These are phyloP conservation scores for Panulirus ornatus DNA, from an alignment of 1,140 invertebrate species.

Conservation along the genomic window DNA sequence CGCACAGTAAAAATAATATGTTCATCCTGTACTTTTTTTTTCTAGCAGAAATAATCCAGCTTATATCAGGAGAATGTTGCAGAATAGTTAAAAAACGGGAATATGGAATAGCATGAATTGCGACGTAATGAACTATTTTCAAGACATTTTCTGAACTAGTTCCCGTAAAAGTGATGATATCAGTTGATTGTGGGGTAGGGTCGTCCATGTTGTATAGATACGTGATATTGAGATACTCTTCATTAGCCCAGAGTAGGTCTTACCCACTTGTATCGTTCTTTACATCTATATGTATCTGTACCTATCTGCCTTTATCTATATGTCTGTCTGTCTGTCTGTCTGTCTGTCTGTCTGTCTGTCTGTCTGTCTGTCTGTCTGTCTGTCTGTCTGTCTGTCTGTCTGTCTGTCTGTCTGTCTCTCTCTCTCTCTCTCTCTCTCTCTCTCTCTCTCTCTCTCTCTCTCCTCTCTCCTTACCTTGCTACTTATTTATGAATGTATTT, in stretches of 20 bases:
- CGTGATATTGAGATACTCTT: too few species aligned
- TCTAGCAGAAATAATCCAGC: neutral
- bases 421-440: slow-evolving; percentile 14
- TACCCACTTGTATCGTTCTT: too few species aligned
- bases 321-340: too few species aligned
- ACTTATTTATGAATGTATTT: neutral
- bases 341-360: neutral
- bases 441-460: neutral
- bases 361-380: neutral
- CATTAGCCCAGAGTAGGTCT: too few species aligned
- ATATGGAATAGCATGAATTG: too few species aligned
- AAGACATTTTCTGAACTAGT: too few species aligned
- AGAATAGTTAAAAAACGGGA: neutral
- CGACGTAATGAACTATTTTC: too few species aligned
- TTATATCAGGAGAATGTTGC: neutral
- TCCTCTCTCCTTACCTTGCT: neutral
- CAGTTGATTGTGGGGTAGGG: too few species aligned
- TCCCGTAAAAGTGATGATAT: too few species aligned
- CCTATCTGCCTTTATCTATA: too few species aligned
- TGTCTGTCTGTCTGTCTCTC: neutral
- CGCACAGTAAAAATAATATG: neutral
- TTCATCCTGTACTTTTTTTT: neutral
- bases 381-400: neutral
- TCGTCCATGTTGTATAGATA: too few species aligned
- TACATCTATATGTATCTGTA: too few species aligned